Base-by-base conservation (phyloP, 2,888 invertebrate species). In the Pammene fasciana region DNA sequence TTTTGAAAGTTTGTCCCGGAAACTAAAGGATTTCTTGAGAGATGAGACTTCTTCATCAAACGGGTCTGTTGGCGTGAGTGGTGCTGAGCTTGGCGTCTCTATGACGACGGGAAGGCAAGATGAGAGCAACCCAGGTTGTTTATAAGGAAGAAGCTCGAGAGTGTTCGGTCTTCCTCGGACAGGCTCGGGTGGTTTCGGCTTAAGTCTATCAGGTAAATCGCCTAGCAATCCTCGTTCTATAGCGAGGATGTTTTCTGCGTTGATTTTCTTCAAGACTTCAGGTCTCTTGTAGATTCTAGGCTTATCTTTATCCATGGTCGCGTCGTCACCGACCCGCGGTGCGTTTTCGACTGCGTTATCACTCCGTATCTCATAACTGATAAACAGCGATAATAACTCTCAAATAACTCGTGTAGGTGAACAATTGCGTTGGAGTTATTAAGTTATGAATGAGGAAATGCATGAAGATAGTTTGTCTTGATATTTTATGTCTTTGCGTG, bases 161-260 rank as follows among this genome's bases (percentile, higher is more conserved):
- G 85, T 84, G 68, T 81, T 80, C 13, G 87, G 87, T 78, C 89
- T 84, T 56, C 86, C 86, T 74, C 87, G 75, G 14, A 82, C 79
- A 4, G 88, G 87, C 45, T 82, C 80, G 9, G 85, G 75, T 14
- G 83, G 74, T 71, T 78, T 84, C 34, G 90, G 89, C 68, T 88
- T 88, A 0, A 92, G 85, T 77, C 88, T 89, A 13, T 87, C 84
- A 1, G 91, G 88, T 11, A 93, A 74, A 59, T 90, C 91, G 5
- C 89, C 89, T 5, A 90, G 86, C 0, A 92, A 80, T 16, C 92
- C 90, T 34, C 92, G 77, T 75, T 92, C 93, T 62, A 92, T 88
- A 70, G 88, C 78, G n/a, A 84, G 80, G 11, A 92, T 79, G 72
- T 79, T 90, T 71, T 91, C 90, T 1, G 86, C 81, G 75, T 89